Percentiles rank a stretch among this genome's conserved stretches.
phyloP scores from a whole-genome alignment of 2,888 invertebrate species.

The Leptinotarsa juncta region DNA sequence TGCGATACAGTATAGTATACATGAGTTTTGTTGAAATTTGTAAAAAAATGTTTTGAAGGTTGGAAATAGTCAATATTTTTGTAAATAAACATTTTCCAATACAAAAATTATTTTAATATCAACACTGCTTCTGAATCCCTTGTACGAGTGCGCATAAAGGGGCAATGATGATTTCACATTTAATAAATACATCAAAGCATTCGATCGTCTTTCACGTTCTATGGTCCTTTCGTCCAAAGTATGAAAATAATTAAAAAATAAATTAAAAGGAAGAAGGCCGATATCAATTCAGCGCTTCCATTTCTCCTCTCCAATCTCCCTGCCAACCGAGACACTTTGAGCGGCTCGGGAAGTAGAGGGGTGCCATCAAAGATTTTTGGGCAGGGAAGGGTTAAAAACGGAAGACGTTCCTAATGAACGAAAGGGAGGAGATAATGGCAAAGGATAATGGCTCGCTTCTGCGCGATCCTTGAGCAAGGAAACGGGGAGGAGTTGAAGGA shows the following conservation, averaged over 20 bases:
- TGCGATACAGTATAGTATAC: too few relatives aligned
- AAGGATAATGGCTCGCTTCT: conserved; percentile 64
- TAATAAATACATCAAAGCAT: conserved; percentile 16
- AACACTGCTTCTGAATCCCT: background rate
- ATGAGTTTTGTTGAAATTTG: too few relatives aligned
- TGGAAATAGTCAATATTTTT: too few relatives aligned
- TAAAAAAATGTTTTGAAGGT: too few relatives aligned
- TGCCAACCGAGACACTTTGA: background rate
- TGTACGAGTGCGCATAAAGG: background rate
- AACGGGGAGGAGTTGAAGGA: conserved; percentile 56
- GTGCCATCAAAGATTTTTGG: conserved; percentile 32
- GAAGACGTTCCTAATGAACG: conserved; percentile 62
- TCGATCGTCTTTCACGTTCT: background rate
- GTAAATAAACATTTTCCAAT: background rate
- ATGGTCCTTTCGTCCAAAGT: conserved; percentile 6
- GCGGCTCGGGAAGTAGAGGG: conserved; percentile 14
- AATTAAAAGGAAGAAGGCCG: conserved; percentile 7
- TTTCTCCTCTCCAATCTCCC: background rate
- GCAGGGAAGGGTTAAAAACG: conserved; percentile 46
- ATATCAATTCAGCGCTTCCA: background rate
- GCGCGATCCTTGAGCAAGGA: conserved; percentile 54
- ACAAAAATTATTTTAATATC: background rate
- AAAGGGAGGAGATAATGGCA: conserved; percentile 64
- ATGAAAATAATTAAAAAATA: conserved; percentile 9
- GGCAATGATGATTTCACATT: background rate